Evolutionary conservation across 2,797 vertebrate species (phyloP).

Genomic region (Kryptopterus vitreolus): DNA sequence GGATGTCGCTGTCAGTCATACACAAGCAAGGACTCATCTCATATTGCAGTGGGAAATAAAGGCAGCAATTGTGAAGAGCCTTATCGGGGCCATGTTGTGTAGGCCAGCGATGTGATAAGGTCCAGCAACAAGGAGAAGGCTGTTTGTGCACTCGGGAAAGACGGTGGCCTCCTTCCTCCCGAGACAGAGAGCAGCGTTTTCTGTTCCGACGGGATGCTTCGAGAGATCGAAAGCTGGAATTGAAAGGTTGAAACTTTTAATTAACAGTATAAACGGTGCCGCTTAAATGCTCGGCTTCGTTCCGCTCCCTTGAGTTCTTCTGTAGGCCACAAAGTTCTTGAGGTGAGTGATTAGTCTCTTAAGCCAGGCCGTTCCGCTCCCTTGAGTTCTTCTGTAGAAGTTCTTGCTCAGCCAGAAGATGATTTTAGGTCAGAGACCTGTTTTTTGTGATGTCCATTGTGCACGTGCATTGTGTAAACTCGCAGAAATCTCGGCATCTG

Average conservation of each 20-base stretch:
- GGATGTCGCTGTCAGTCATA: slow-evolving; percentile 63
- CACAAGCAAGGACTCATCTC: slow-evolving; percentile 49
- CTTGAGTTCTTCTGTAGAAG: not conserved
- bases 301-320: not conserved
- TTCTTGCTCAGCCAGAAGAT: not conserved
- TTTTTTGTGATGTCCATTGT: not conserved
- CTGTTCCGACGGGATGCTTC: slow-evolving; percentile 8
- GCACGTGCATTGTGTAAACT: not conserved
- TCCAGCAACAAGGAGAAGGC: slow-evolving; percentile 56
- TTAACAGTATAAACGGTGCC: not conserved
- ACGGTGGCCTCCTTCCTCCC: slow-evolving; percentile 38
- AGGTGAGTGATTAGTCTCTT: too few relatives aligned
- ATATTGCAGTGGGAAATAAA: slow-evolving; percentile 61
- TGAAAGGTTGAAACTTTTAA: slow-evolving; percentile 7
- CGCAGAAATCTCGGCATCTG: not conserved
- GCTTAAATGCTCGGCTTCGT: not conserved
- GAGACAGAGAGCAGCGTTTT: slow-evolving; percentile 48
- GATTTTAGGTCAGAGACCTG: not conserved
- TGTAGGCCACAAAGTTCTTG: not conserved
- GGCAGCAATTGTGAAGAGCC: slow-evolving; percentile 54
- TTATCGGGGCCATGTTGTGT: slow-evolving; percentile 60
- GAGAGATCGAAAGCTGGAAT: slow-evolving; percentile 25
- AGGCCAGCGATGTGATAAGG: slow-evolving; percentile 60
- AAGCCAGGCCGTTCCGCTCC: not conserved
- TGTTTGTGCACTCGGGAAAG: slow-evolving; percentile 52